phyloP scores from a whole-genome alignment of 1,140 invertebrate species.

The Aricia agestis region DNA sequence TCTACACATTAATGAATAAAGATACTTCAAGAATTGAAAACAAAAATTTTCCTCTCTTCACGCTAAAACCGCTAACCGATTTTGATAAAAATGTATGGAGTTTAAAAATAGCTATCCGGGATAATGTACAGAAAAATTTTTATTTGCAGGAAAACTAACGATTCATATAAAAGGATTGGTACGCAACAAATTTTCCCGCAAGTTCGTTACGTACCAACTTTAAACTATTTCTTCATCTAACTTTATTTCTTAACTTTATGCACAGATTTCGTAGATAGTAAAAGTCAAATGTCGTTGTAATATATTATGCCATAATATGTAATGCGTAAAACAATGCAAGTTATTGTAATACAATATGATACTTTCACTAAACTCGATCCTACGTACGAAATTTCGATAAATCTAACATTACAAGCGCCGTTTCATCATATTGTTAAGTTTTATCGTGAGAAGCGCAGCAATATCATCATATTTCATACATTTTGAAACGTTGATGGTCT shows the following conservation, averaged over 20 bases:
- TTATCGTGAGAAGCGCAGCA: neutral
- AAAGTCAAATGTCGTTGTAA: neutral
- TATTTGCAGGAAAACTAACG: too few relatives aligned
- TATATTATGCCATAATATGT: neutral
- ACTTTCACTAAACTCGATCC: neutral
- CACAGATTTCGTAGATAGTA: neutral
- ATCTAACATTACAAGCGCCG: neutral
- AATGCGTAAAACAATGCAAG: neutral
- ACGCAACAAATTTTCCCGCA: too few relatives aligned
- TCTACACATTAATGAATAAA: too few relatives aligned
- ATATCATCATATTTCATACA: neutral
- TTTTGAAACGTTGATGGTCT: neutral
- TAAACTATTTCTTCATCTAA: neutral
- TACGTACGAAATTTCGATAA: conserved; percentile 3
- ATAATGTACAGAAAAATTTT: too few relatives aligned
- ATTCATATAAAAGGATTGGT: too few relatives aligned
- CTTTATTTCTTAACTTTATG: too few relatives aligned
- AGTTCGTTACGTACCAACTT: neutral
- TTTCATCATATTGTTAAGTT: neutral
- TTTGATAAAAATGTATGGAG: too few relatives aligned
- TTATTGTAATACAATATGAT: neutral
- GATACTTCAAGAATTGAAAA: too few relatives aligned
- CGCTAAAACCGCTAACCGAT: too few relatives aligned
- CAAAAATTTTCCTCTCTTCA: too few relatives aligned
- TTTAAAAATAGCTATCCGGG: too few relatives aligned